Evolutionary conservation across 64 coral and sea anemone genomes (phyloP), one percentile per base, ranked within the genome.

Genomic region (Dendrophyllia cribrosa): DNA sequence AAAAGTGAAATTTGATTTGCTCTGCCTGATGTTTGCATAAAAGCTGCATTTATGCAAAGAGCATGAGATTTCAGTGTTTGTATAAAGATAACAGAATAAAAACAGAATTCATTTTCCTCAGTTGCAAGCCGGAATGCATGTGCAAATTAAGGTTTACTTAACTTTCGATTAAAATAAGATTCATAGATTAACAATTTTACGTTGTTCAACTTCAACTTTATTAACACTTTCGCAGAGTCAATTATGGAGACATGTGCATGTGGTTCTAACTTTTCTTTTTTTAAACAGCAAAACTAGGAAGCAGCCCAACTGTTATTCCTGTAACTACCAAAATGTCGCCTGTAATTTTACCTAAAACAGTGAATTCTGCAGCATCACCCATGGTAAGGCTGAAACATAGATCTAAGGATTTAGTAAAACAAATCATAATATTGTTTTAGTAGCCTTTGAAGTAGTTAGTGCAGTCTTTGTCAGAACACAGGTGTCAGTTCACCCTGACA

Each of bases 261-360:
- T 12, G 12, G 7, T 9, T 56, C 53, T 56, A 12, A 9, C 1
- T 4, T 7, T 56, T 72, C 15, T 69, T 49, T 10, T 58, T 51
- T 59, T 61, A 22, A 88, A 62, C 43, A 83, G 89, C 80, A 59
- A 78, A 55, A 70, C 44, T 34, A 16, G 52, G 34, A 52, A 91
- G 44, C 67, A 73, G 43, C 52, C 7, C 58, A 51, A 84, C 78
- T 60, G 77, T 71, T 69, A 66, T 83, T 24, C 58, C 85, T 50
- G 76, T 86, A 43, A 74, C 94, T 49, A 44, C 96, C 58, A 99
- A 96, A 73, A 96, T 99, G 88, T 96, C 97, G 7, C 97, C 97
- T 71, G 89, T 99, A 8, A 99, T 99, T 61, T 89, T 99, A 48
- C 97, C 97, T n/a, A 99, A 99, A 78, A 93, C 97, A 58, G 77